Evolutionary conservation across 2,113 vertebrate species (phyloP).

Genomic region (Pedionomus torquatus): DNA sequence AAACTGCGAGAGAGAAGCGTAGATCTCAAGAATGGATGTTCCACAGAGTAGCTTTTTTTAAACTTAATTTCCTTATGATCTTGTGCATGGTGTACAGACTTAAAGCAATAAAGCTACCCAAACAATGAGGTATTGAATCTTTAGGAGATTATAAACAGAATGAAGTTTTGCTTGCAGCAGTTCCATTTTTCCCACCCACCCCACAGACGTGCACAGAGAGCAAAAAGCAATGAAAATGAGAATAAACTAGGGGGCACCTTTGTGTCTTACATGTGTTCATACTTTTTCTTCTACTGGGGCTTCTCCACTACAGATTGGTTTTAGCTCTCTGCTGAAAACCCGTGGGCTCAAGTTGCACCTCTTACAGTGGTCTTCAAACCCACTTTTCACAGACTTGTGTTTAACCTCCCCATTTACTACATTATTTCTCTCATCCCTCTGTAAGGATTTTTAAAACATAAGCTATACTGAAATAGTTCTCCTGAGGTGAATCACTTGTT

Average conservation of each 20-base stretch:
- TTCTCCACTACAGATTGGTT: neutral
- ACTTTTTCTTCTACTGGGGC: neutral
- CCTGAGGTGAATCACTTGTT: neutral
- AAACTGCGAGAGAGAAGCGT: neutral
- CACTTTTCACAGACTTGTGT: neutral
- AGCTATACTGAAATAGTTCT: neutral
- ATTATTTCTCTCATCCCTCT: neutral
- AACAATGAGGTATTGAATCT: neutral
- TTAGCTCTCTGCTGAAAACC: neutral
- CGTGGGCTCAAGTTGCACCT: neutral
- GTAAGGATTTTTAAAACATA: neutral
- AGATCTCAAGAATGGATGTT: neutral
- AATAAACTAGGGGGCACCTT: neutral
- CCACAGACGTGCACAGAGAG: neutral
- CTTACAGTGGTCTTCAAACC: neutral
- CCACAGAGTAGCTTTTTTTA: neutral
- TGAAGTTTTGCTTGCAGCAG: neutral
- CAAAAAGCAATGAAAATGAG: neutral
- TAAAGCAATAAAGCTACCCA: neutral
- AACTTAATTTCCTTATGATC: neutral
- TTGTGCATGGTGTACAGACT: neutral
- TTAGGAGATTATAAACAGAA: neutral
- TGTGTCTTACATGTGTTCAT: neutral
- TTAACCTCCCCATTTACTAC: neutral
- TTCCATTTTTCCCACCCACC: neutral